phyloP scores from a whole-genome alignment of 2,113 vertebrate genomes.

The human region DNA sequence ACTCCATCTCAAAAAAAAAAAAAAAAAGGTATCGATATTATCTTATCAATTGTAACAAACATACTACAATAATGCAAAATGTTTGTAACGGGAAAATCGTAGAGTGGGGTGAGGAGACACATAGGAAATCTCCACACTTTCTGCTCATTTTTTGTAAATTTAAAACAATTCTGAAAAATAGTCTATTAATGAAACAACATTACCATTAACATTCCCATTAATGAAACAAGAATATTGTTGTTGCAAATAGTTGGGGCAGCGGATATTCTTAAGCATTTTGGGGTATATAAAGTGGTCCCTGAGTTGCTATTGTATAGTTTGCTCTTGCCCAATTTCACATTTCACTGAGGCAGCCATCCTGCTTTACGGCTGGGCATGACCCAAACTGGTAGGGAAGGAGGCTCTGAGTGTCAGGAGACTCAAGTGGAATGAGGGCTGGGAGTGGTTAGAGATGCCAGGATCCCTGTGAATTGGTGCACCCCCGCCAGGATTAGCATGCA shows the following conservation, averaged over 20 bases:
- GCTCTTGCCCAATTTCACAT: accelerated
- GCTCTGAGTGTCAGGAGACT: not conserved
- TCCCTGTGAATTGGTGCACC: not conserved
- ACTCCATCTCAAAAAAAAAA: no score
- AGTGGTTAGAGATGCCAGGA: no score
- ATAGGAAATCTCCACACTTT: not conserved
- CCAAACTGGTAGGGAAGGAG: not conserved
- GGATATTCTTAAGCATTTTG: not conserved
- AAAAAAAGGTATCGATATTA: no score
- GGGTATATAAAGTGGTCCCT: not conserved
- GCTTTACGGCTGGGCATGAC: not conserved
- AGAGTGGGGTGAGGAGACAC: not conserved
- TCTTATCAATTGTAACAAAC: not conserved
- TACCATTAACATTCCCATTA: no score
- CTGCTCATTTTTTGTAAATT: not conserved
- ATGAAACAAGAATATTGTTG: no score
- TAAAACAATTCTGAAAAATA: not conserved
- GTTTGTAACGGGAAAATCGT: no score
- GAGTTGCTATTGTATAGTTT: not conserved
- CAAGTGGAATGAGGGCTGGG: accelerated
- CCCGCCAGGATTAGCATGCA: accelerated
- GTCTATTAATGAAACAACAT: not conserved
- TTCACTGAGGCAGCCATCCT: accelerated
- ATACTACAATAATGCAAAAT: accelerated
- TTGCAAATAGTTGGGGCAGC: not conserved